Evolutionary conservation across 2,113 vertebrate species (phyloP).

Genomic region (Zeus faber): DNA sequence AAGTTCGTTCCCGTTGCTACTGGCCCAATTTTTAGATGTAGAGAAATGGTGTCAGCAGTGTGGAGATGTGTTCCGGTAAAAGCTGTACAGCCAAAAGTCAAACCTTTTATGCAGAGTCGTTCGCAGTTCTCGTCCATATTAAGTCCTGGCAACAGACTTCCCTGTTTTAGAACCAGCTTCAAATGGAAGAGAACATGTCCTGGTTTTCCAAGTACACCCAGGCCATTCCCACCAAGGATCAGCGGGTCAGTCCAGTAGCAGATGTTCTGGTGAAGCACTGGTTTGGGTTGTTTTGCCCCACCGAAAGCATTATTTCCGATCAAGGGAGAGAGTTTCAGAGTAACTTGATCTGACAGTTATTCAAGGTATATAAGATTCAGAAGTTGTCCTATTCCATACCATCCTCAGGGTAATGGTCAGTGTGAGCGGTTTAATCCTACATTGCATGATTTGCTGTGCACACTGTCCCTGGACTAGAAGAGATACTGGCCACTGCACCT

Average conservation of each 20-base stretch:
- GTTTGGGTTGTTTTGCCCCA: background rate
- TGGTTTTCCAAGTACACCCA: slow-evolving; percentile 1
- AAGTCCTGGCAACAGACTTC: slow-evolving; percentile 2
- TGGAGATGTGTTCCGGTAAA: too few species aligned
- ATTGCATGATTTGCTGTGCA: background rate
- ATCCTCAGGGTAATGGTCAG: background rate
- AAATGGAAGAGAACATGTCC: slow-evolving; percentile 1
- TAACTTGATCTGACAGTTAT: background rate
- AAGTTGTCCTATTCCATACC: background rate
- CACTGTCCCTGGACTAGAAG: background rate
- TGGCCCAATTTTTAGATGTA: too few species aligned
- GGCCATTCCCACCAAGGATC: slow-evolving; percentile 1
- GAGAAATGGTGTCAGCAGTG: too few species aligned
- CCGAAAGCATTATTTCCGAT: background rate
- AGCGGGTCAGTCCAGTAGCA: background rate
- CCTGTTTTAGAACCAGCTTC: background rate
- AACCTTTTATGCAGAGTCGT: too few species aligned
- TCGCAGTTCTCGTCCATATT: too few species aligned
- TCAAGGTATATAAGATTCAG: background rate
- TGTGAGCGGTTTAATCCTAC: background rate
- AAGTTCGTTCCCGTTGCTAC: too few species aligned
- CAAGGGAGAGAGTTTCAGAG: slow-evolving; percentile 7
- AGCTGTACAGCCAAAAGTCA: too few species aligned
- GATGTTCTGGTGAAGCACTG: background rate
- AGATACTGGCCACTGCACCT: background rate